Percentiles rank a stretch among this genome's conserved stretches.
Evolutionary conservation across 2,797 vertebrate genomes (phyloP).

Genomic region (Catostomus latipinnis): DNA sequence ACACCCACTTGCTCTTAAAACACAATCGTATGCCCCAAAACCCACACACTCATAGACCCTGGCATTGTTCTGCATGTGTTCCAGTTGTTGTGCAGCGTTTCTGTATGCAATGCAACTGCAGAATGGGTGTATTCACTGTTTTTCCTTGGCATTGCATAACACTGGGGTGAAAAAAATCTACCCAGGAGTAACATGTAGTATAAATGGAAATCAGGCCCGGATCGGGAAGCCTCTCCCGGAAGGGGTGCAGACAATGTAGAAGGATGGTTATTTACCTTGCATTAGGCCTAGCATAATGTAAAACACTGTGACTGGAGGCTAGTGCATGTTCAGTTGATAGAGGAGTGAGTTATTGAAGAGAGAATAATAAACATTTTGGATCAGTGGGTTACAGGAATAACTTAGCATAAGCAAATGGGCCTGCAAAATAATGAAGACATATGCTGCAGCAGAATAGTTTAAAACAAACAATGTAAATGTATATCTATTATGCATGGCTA

Average conservation of each 20-base stretch:
- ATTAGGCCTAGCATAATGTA: conserved; percentile 52
- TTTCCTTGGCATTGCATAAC: conserved; percentile 33
- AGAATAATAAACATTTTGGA: conserved; percentile 55
- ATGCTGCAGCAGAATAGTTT: conserved; percentile 14
- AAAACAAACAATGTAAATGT: conserved; percentile 22
- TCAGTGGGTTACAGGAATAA: conserved; percentile 57
- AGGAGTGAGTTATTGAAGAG: conserved; percentile 38
- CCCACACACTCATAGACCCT: background rate
- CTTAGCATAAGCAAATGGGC: conserved; percentile 48
- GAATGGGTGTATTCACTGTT: conserved; percentile 9
- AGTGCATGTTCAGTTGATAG: conserved; percentile 48
- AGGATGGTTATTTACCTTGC: conserved; percentile 55
- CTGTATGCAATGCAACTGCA: conserved; percentile 1
- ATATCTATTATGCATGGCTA: conserved; percentile 22
- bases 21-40: conserved; percentile 6
- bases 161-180: conserved; percentile 23
- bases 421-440: conserved; percentile 41
- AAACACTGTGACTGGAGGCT: conserved; percentile 53
- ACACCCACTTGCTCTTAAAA: background rate
- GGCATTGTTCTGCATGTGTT: background rate
- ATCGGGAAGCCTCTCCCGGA: conserved; percentile 39
- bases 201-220: conserved; percentile 58
- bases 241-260: conserved; percentile 47
- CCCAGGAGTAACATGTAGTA: conserved; percentile 49
- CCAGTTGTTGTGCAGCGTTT: background rate